Evolutionary conservation across 1,140 invertebrate genomes (phyloP), one percentile per base, ranked within the genome.

Genomic region (Lanistes nyassanus): DNA sequence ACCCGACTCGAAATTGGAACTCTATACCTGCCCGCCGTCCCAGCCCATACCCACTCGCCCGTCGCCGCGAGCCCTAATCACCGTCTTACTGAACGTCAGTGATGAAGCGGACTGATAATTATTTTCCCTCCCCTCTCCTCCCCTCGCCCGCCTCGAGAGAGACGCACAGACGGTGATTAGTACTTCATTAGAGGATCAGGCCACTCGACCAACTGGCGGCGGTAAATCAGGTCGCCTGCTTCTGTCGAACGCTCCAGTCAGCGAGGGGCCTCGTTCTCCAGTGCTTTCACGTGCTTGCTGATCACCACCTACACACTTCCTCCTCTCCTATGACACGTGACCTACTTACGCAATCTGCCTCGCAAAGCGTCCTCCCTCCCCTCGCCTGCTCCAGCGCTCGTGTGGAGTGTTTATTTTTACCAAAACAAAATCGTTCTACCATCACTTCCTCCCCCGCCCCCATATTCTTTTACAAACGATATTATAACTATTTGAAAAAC

Each of bases 121-220:
- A 56, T 58, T 72, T 55, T 60, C 51, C 60, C 42, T 72, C 60
- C 60, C 37, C 56, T 62, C n/a, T n/a, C n/a, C n/a, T n/a, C n/a
- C n/a, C n/a, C n/a, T n/a, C n/a, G n/a, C n/a, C n/a, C n/a, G n/a
- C n/a, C n/a, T 62, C 55, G 42, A n/a, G 16, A n/a, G 56, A 42
- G 36, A 26, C 23, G 56, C 55, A 60, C 55, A 26, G 21, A 55
- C 53, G 56, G 31, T 37, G 70, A 72, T 58, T 58, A 72, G 70
- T 39, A 62, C 55, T 39, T 60, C 70, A 72, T 72, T 42, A 60
- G 36, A 42, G 53, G 60, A 39, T 16, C 31, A 21, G 21, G 55
- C 21, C 34, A 56, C 31, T 56, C 23, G 11, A 6, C 11, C 16
- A 7, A n/a, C 9, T 16, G 34, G 5, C 53, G 21, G n/a, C 34